Percentiles rank a stretch among this genome's conserved stretches.
Evolutionary conservation across 2,113 vertebrate genomes (phyloP).

Genomic region (Mobula hypostoma): DNA sequence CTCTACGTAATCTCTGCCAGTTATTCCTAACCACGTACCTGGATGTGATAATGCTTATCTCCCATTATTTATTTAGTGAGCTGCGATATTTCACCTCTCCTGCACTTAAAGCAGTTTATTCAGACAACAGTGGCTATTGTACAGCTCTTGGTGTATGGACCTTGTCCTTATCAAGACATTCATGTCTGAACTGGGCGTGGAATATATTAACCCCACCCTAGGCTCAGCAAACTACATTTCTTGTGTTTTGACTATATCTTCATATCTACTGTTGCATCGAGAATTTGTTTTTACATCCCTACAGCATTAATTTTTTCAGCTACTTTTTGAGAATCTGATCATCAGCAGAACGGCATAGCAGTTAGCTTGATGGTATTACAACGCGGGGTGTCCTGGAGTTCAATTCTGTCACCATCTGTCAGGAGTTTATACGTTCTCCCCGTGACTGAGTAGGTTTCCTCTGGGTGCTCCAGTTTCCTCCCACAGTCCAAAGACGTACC

Average conservation of each 20-base stretch:
- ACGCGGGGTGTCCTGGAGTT: too few relatives aligned
- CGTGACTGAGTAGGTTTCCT: too few relatives aligned
- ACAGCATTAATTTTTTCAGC: neutral
- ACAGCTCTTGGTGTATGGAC: neutral
- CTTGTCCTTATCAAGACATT: neutral
- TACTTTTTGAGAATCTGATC: neutral
- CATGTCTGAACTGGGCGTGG: neutral
- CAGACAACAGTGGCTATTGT: neutral
- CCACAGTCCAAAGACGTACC: too few relatives aligned
- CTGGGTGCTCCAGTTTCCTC: too few relatives aligned
- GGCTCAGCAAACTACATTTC: neutral
- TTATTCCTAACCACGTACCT: neutral
- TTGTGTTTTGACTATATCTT: neutral
- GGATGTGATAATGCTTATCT: neutral
- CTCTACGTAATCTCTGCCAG: neutral
- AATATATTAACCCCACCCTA: neutral
- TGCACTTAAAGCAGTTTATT: neutral
- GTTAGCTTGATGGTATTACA: too few relatives aligned
- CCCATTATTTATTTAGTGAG: neutral
- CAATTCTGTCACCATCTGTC: too few relatives aligned
- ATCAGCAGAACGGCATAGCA: too few relatives aligned
- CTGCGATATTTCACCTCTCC: neutral
- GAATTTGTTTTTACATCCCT: neutral
- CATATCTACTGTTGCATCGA: neutral
- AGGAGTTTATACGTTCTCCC: too few relatives aligned